A percentile compares a stretch with the other conserved stretches of the same genome.
phyloP scores from a whole-genome alignment of 1,140 invertebrate species.

The Heliconius nattereri region DNA sequence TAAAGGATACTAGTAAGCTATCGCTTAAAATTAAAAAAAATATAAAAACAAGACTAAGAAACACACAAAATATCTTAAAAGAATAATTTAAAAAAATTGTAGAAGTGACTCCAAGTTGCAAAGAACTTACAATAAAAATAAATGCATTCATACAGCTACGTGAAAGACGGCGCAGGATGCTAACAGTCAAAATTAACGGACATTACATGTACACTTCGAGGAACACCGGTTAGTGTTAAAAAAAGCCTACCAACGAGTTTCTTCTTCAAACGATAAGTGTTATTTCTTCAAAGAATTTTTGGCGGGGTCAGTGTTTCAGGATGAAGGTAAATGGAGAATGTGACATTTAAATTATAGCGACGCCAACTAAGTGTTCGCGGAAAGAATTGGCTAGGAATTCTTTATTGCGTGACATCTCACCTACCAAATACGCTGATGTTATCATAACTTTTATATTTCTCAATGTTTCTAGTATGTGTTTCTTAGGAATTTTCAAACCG shows the following conservation, averaged over 20 bases:
- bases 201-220: slow-evolving; percentile 20
- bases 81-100: neutral
- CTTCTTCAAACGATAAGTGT: slow-evolving; percentile 36
- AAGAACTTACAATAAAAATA: slow-evolving; percentile 17
- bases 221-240: slow-evolving; percentile 29
- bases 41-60: neutral
- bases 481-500: neutral
- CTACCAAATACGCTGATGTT: slow-evolving; percentile 6
- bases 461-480: neutral
- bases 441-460: slow-evolving; percentile 7
- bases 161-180: slow-evolving; percentile 24
- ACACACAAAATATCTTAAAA: neutral
- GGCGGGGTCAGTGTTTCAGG: slow-evolving; percentile 43
- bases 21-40: no score
- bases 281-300: slow-evolving; percentile 48
- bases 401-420: slow-evolving; percentile 18
- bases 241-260: slow-evolving; percentile 27
- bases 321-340: slow-evolving; percentile 22
- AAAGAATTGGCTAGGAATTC: slow-evolving; percentile 19
- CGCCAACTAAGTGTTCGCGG: slow-evolving; percentile 7
- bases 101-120: neutral
- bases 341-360: slow-evolving; percentile 17
- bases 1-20: neutral
- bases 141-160: slow-evolving; percentile 24
- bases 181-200: slow-evolving; percentile 30